phyloP scores from a whole-genome alignment of 2,888 invertebrate species.

The Pandemis corylana region DNA sequence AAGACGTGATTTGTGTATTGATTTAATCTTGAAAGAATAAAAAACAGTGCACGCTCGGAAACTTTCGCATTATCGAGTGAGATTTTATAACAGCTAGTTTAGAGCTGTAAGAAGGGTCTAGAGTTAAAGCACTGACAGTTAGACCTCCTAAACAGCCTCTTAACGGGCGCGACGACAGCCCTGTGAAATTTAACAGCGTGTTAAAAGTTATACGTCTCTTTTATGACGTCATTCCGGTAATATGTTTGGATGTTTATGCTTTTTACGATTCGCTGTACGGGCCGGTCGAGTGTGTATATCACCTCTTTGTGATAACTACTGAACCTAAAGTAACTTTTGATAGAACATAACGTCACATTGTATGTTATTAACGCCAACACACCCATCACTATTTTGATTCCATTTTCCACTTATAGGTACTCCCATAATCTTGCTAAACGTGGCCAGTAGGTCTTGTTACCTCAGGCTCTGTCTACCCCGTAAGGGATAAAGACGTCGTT shows the following conservation, averaged over 20 bases:
- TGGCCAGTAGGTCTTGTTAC: too few species aligned
- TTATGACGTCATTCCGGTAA: constrained; percentile 36
- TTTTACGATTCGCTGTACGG: constrained; percentile 30
- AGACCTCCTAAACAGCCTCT: constrained; percentile 10
- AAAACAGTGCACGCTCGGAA: too few species aligned
- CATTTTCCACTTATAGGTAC: too few species aligned
- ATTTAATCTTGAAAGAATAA: too few species aligned
- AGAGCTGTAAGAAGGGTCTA: not conserved
- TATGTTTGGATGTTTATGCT: constrained; percentile 36
- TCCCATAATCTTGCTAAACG: too few species aligned
- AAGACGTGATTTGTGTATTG: too few species aligned
- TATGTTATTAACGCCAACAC: too few species aligned
- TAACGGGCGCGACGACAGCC: constrained; percentile 2
- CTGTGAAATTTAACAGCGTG: constrained; percentile 47
- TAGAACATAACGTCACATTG: too few species aligned
- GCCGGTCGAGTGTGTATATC: not conserved
- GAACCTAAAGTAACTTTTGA: too few species aligned
- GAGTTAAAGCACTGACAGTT: constrained; percentile 1
- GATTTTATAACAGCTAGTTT: not conserved
- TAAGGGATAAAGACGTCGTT: too few species aligned
- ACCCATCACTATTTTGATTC: too few species aligned
- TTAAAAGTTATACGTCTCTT: constrained; percentile 43
- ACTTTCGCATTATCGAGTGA: not conserved
- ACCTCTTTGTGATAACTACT: not conserved
- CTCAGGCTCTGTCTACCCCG: too few species aligned